Evolutionary conservation across 2,888 invertebrate species (phyloP), one percentile per base, ranked within the genome.

Genomic region (Drosophila planitibia): DNA sequence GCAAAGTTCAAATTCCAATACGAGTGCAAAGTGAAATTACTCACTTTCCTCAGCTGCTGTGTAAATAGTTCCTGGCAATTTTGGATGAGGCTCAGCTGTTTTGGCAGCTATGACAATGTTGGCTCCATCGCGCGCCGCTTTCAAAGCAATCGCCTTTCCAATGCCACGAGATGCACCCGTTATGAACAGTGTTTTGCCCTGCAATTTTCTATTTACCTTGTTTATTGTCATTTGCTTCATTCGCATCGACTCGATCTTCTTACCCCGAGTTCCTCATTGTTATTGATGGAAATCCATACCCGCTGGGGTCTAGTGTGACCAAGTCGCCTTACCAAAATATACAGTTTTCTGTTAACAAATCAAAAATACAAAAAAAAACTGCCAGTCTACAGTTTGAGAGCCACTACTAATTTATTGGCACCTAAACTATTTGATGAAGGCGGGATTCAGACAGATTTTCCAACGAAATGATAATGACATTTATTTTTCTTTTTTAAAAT

Each of bases 91-190:
- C 70, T 96, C 95, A 0, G 96, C 96, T n/a, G 98, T 97, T 94
- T 98, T 98, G 3, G 98, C 97, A 57, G 97, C 97, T 70, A 98
- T 95, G 2, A 97, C 96, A 83, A 98, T 94, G 93, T 98, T 98
- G 1, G 97, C 98, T 32, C 97, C 97, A 95, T 98, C 97, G 0
- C 81, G 76, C 0, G 99, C 98, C 3, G 97, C 97, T 94, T 98
- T 99, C 68, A 99, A 92, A 6, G 98, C 99, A 83, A 99, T 99
- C 22, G 97, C 97, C 94, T 98, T 92, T 0, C 99, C 99, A 90
- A 99, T 99, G 35, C 99, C 99, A 85, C 99, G 95, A 63, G 98
- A 98, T 22, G 98, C 99, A 53, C 99, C 99, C 35, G 99, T 98
- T 80, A 99, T 97, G 91, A 99, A 98, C 65, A 98, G 94, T 3